Evolutionary conservation across 2,797 vertebrate genomes (phyloP), one percentile per base, ranked within the genome.

Genomic region (Parauchenoglanis ngamensis): DNA sequence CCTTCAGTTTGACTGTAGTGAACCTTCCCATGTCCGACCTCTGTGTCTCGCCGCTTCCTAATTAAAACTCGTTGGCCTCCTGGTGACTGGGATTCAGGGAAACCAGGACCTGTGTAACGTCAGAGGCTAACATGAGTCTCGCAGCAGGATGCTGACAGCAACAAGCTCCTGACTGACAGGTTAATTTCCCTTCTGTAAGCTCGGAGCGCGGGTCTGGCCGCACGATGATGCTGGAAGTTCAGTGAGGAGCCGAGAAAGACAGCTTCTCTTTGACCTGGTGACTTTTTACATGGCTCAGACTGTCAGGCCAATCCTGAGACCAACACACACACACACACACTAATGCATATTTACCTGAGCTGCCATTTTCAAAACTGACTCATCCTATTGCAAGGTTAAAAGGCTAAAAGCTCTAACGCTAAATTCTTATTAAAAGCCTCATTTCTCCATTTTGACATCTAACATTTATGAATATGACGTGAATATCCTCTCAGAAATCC

Each of bases 111-210:
- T 12, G 5, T 76, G 70, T 83, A 35, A 82, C 76, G 86, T 75
- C 80, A 31, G 49, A 83, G 40, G 63, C 84, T 70, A 49, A 72
- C 59, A 44, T 46, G 61, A 46, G 54, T 4, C 63, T 15, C 31
- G 59, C 46, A 75, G 28, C 63, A 12, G 70, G 52, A 49, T 0
- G 76, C 63, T 61, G 67, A 67, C 10, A 31, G 46, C 63, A 28
- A 25, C 35, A 35, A 76, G 82, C 75, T 56, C n/a, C 19, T 87
- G 87, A 87, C 73, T 79, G 87, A 78, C 63, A 61, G 85, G 10
- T 35, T 76, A 46, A 77, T 89, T 84, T 81, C n/a, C 40, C 35
- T 46, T 25, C 57, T 63, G 82, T 56, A 61, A 56, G 72, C 44
- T 44, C 81, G 46, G 86, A 31, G 44, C 31, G 4, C 57, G 40